phyloP scores from a whole-genome alignment of 2,888 invertebrate genomes.

The Apodemia hepburni region DNA sequence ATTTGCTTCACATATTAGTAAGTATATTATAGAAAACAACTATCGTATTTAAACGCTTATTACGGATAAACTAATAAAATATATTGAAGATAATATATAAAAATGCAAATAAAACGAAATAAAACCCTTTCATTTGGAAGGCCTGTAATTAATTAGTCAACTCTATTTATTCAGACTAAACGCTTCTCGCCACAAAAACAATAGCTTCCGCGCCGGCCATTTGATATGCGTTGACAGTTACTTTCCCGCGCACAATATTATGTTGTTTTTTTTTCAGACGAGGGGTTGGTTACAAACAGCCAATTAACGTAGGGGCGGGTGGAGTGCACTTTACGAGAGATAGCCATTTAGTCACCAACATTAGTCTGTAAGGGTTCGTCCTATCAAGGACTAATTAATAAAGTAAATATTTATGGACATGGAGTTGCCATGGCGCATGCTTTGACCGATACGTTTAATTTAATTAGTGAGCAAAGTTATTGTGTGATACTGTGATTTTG shows the following conservation, averaged over 20 bases:
- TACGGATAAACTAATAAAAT: no score
- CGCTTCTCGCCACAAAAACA: constrained; percentile 65
- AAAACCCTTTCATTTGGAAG: not conserved
- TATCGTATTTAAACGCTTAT: no score
- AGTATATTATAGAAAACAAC: no score
- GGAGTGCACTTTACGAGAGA: constrained; percentile 63
- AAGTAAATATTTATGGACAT: constrained; percentile 34
- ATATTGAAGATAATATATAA: no score
- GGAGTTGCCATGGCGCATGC: constrained; percentile 63
- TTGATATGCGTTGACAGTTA: constrained; percentile 64
- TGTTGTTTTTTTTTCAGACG: constrained; percentile 70
- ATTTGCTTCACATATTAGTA: no score
- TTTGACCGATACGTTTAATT: constrained; percentile 56
- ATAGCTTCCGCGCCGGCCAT: constrained; percentile 49
- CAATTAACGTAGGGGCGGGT: constrained; percentile 74
- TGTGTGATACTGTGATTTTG: constrained; percentile 61
- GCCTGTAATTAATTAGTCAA: constrained; percentile 5
- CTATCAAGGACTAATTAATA: constrained; percentile 38
- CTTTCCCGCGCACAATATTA: constrained; percentile 77
- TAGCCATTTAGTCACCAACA: constrained; percentile 69
- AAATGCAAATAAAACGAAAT: not conserved
- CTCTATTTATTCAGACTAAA: constrained; percentile 41
- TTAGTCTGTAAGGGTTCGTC: constrained; percentile 59
- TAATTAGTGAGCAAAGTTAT: constrained; percentile 61
- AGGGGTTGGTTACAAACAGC: constrained; percentile 78